These are phyloP conservation scores for Aphelenchoides avenae DNA, from an alignment of 1,140 invertebrate species.

Conservation along the genomic window DNA sequence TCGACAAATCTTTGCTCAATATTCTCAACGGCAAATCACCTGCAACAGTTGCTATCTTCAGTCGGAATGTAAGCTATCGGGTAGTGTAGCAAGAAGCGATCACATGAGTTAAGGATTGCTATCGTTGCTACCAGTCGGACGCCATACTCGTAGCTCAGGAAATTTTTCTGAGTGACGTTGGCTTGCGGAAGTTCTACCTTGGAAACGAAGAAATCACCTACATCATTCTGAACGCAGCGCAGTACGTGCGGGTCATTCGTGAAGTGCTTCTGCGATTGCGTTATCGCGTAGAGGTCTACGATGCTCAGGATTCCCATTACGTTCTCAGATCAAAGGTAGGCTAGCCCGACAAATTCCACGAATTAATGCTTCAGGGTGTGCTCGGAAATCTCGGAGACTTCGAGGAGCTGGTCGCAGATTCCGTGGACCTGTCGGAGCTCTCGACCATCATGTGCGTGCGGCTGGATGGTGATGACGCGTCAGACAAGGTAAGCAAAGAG, in stretches of 20 bases:
- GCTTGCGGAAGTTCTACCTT: slow-evolving; percentile 13
- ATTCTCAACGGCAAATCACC: slow-evolving; percentile 17
- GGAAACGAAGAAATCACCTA: slow-evolving; percentile 9
- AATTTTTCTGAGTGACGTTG: slow-evolving; percentile 25
- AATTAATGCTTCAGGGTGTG: slow-evolving; percentile 11
- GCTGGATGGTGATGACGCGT: slow-evolving; percentile 23
- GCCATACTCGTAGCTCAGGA: slow-evolving; percentile 21
- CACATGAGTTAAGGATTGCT: slow-evolving; percentile 18
- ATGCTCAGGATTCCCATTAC: slow-evolving; percentile 19
- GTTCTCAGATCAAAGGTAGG: slow-evolving; percentile 19
- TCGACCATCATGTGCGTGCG: slow-evolving; percentile 26
- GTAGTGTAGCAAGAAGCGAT: background rate
- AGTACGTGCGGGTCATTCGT: slow-evolving; percentile 6
- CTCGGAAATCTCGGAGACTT: slow-evolving; percentile 26
- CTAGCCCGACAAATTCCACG: background rate
- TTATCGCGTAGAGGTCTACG: slow-evolving; percentile 26
- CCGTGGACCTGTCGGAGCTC: slow-evolving; percentile 12
- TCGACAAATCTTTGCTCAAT: slow-evolving; percentile 17
- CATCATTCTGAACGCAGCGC: slow-evolving; percentile 16
- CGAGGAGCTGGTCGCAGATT: slow-evolving; percentile 23
- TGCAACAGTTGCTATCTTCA: slow-evolving; percentile 24
- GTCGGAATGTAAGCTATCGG: background rate
- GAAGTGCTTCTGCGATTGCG: slow-evolving; percentile 23
- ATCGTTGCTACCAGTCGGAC: slow-evolving; percentile 21
- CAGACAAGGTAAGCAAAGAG: slow-evolving; percentile 16